These are phyloP conservation scores for Paragorgia papillata DNA, from an alignment of 92 coral and sea anemone species.

Conservation along the genomic window DNA sequence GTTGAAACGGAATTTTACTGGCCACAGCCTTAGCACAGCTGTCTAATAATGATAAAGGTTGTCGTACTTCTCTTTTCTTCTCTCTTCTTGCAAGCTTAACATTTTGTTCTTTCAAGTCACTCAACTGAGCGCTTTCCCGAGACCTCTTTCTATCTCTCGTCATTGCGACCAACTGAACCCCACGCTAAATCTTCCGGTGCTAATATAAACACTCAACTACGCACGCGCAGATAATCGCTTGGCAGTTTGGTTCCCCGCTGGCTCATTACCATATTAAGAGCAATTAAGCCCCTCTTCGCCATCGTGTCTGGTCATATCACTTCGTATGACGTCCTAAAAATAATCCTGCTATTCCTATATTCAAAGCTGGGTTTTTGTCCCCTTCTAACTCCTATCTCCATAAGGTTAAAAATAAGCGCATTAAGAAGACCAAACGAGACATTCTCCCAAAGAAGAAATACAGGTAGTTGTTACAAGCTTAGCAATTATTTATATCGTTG, in stretches of 20 bases:
- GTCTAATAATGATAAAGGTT: constrained; percentile 84
- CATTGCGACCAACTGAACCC: constrained; percentile 45
- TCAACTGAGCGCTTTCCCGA: constrained; percentile 31
- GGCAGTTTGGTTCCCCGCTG: constrained; percentile 40
- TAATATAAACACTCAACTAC: constrained; percentile 34
- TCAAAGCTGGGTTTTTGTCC: not conserved
- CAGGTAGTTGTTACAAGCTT: constrained; percentile 17
- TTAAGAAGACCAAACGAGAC: constrained; percentile 3
- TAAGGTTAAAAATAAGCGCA: not conserved
- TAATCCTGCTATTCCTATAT: constrained; percentile 7
- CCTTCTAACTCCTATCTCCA: too few relatives aligned
- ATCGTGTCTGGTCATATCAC: constrained; percentile 33
- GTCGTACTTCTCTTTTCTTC: constrained; percentile 57
- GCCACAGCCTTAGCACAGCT: constrained; percentile 92
- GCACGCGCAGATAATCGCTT: constrained; percentile 35
- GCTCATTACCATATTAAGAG: constrained; percentile 45
- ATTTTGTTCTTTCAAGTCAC: constrained; percentile 47
- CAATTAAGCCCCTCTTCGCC: constrained; percentile 45
- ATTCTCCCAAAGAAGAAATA: not conserved
- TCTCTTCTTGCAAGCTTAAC: constrained; percentile 63
- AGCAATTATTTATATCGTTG: constrained; percentile 15
- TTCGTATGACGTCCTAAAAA: constrained; percentile 40
- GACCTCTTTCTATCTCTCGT: constrained; percentile 45
- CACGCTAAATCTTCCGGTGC: constrained; percentile 7
- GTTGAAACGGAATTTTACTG: constrained; percentile 89